phyloP scores from a whole-genome alignment of 2,888 invertebrate species.

The Ferrisia virgata region DNA sequence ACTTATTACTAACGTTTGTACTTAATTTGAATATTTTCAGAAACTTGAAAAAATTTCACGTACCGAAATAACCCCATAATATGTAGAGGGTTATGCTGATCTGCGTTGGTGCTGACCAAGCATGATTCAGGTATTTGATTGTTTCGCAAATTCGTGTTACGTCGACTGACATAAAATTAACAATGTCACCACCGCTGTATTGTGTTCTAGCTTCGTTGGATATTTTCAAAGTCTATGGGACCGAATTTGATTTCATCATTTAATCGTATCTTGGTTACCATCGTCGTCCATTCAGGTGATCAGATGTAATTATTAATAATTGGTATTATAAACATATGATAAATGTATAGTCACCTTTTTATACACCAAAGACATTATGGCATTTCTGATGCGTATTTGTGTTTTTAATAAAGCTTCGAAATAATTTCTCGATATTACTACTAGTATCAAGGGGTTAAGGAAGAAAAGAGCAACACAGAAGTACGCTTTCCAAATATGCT shows the following conservation, averaged over 20 bases:
- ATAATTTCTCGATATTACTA: neutral
- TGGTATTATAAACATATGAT: too few species aligned
- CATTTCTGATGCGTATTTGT: neutral
- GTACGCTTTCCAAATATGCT: neutral
- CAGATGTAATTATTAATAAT: neutral
- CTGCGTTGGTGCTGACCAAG: neutral
- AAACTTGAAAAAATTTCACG: neutral
- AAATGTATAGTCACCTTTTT: neutral
- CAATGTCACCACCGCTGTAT: neutral
- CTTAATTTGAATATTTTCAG: neutral
- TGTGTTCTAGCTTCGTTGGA: neutral
- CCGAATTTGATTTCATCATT: neutral
- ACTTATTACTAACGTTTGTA: neutral
- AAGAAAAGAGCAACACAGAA: neutral
- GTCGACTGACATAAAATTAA: constrained; percentile 3
- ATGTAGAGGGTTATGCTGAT: neutral
- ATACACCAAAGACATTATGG: neutral
- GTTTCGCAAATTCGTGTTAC: neutral
- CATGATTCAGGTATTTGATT: neutral
- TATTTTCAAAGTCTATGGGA: neutral
- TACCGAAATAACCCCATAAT: neutral
- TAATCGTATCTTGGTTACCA: neutral
- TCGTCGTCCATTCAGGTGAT: too few species aligned
- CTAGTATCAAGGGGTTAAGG: neutral
- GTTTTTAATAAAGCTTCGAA: neutral